Evolutionary conservation across 2,888 invertebrate genomes (phyloP).

Genomic region (Polydrusus cervinus): DNA sequence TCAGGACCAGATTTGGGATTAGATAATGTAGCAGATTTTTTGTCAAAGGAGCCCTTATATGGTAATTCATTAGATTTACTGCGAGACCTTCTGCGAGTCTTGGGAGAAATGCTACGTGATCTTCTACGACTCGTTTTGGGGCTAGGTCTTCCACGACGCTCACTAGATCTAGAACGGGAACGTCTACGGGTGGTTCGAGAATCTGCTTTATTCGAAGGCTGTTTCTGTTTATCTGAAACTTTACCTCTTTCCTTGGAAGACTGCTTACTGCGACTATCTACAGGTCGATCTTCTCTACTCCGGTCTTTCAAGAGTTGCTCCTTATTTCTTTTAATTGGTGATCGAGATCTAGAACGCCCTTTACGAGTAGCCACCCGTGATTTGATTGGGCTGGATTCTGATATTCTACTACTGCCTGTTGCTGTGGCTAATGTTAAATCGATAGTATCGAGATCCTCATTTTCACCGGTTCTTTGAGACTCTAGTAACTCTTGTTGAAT

Average conservation of each 20-base stretch:
- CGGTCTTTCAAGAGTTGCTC: background rate
- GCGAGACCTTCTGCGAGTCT: background rate
- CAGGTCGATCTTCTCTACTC: background rate
- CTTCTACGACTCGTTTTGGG: slow-evolving; percentile 2
- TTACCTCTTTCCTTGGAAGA: background rate
- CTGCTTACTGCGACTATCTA: background rate
- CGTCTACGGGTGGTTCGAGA: background rate
- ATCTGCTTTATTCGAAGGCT: background rate
- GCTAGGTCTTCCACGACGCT: slow-evolving; percentile 5
- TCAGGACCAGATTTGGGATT: slow-evolving; percentile 7
- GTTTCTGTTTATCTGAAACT: no score
- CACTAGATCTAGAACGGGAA: slow-evolving; percentile 17
- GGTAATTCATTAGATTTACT: background rate
- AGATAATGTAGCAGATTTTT: background rate
- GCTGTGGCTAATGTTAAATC: background rate
- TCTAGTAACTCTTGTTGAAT: slow-evolving; percentile 13
- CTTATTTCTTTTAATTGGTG: background rate
- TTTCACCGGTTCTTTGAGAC: slow-evolving; percentile 2
- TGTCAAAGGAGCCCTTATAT: background rate
- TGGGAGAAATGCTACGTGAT: slow-evolving; percentile 1
- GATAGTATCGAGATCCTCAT: background rate
- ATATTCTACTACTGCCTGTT: no score
- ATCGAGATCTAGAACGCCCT: slow-evolving; percentile 1
- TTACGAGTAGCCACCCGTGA: background rate
- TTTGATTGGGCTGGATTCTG: background rate